Base-by-base conservation (phyloP, 1,140 invertebrate genomes). In the Pemphigus obesinymphae region DNA sequence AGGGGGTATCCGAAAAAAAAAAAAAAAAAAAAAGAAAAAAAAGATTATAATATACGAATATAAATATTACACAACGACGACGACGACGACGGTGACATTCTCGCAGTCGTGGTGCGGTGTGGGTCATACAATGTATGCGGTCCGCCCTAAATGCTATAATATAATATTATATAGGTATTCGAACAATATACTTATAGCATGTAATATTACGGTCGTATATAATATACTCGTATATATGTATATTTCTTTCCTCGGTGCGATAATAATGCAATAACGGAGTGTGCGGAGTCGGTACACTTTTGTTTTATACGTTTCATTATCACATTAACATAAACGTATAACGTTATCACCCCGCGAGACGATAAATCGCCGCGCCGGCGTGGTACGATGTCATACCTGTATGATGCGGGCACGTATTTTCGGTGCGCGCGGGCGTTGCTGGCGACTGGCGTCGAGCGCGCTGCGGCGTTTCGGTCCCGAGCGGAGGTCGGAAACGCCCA, bases 401-500 rank as follows among this genome's bases (percentile, higher is more conserved):
- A n/a, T n/a, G n/a, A n/a, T n/a, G n/a, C n/a, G n/a, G n/a, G n/a
- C n/a, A n/a, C n/a, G n/a, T n/a, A n/a, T n/a, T n/a, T n/a, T n/a
- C n/a, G n/a, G n/a, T n/a, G n/a, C 34, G 66, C 20, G 37, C 17
- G 66, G 34, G 34, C 66, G 37, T 70, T 37, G 66, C 10, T 26
- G 70, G 13, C 70, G 70, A n/a, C n/a, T n/a, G n/a, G n/a, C n/a
- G n/a, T n/a, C n/a, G n/a, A n/a, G n/a, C n/a, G n/a, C n/a, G n/a
- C n/a, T n/a, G n/a, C n/a, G 40, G n/a, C 66, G n/a, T 70, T 34
- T 70, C n/a, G n/a, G 70, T 17, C 15, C 43, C 10, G n/a, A n/a
- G 45, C 70, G 26, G 45, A 50, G 70, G 70, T 73, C 70, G 15
- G 17, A 50, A 73, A 73, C 70, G 70, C 70, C 70, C 70, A 50